phyloP scores from a whole-genome alignment of 2,888 invertebrate genomes.

The Euphydryas editha region DNA sequence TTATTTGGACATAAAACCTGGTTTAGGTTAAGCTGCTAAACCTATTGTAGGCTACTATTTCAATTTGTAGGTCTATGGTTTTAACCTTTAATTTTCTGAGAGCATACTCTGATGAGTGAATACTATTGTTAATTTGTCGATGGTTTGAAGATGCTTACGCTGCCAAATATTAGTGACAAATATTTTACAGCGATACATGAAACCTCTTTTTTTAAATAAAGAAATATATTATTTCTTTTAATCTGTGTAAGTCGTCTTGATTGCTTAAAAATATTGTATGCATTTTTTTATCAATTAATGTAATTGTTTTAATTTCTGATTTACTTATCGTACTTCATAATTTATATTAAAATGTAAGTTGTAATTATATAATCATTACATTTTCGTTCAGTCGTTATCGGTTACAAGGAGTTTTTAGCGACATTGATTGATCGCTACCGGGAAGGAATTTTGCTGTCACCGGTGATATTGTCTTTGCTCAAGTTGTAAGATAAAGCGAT shows the following conservation, averaged over 20 bases:
- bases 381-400: slow-evolving; percentile 59
- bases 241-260: too few relatives aligned
- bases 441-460: slow-evolving; percentile 58
- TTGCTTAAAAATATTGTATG: too few relatives aligned
- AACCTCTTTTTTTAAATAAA: too few relatives aligned
- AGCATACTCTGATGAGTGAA: too few relatives aligned
- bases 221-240: too few relatives aligned
- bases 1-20: background rate
- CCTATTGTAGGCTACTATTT: background rate
- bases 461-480: slow-evolving; percentile 53
- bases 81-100: too few relatives aligned
- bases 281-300: too few relatives aligned
- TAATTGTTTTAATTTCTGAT: background rate
- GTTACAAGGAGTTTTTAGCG: slow-evolving; percentile 67
- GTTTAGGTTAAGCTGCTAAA: background rate
- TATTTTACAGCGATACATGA: too few relatives aligned
- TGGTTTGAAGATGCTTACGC: too few relatives aligned
- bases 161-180: too few relatives aligned
- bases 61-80: background rate
- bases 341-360: slow-evolving; percentile 33
- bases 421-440: slow-evolving; percentile 69
- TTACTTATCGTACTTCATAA: background rate
- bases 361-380: slow-evolving; percentile 43
- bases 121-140: too few relatives aligned
- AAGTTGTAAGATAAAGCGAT: slow-evolving; percentile 34